phyloP scores from a whole-genome alignment of 92 coral and sea anemone genomes.

The Bergia sp. region DNA sequence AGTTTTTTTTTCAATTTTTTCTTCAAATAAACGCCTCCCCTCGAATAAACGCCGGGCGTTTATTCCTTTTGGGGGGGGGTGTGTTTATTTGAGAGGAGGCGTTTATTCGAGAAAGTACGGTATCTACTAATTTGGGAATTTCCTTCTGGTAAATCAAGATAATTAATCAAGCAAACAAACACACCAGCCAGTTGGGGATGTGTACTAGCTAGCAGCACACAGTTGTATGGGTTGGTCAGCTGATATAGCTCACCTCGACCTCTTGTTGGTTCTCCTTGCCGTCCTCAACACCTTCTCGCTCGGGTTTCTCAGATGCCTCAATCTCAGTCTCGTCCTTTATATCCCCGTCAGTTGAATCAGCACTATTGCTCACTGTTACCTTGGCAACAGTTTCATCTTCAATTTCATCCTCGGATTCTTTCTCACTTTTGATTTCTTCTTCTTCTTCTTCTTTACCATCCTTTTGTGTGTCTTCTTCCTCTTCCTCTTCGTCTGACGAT shows the following conservation, averaged over 20 bases:
- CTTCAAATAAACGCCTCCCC: too few relatives aligned
- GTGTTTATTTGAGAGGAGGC: too few relatives aligned
- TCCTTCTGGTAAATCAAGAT: too few relatives aligned
- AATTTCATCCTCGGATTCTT: conserved; percentile 40
- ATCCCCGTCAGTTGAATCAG: neutral
- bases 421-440: conserved; percentile 31
- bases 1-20: too few relatives aligned
- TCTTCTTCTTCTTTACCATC: conserved; percentile 44
- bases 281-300: conserved; percentile 14
- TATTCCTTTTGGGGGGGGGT: too few relatives aligned
- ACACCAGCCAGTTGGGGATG: neutral
- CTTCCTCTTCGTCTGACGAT: conserved; percentile 28
- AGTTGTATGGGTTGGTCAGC: neutral
- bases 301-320: neutral
- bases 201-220: neutral
- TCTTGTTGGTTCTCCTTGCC: conserved; percentile 48
- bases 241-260: conserved; percentile 45
- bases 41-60: too few relatives aligned
- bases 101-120: too few relatives aligned
- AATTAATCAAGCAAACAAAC: neutral
- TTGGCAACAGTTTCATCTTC: conserved; percentile 53
- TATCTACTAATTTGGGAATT: too few relatives aligned
- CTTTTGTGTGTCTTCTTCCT: conserved; percentile 38
- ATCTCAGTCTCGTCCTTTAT: neutral
- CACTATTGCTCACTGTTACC: neutral